Evolutionary conservation across 2,888 invertebrate species (phyloP), one percentile per base, ranked within the genome.

Genomic region (Oscheius onirici): DNA sequence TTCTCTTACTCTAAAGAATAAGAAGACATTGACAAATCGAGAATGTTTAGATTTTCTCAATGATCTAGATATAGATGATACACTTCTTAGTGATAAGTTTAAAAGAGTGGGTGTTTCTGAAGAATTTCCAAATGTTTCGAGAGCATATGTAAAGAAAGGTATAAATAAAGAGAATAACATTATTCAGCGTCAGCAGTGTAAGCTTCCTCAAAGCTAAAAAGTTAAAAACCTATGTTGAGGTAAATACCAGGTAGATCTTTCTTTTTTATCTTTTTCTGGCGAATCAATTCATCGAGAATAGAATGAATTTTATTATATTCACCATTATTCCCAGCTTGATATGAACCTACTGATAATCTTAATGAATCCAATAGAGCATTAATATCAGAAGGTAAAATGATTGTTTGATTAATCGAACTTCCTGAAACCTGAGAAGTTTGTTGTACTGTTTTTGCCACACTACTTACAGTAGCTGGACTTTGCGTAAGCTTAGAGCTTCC

Each of bases 241-340:
- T 69, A 60, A 49, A 69, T 69, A 46, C n/a, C 26, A 20, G 20
- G 24, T 49, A 69, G 51, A 34, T 68, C 68, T 68, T 55, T 68
- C 68, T 68, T 68, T 68, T 69, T 69, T 69, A 57, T 57, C 28
- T 57, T 71, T 28, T 57, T 57, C 57, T 43, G n/a, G n/a, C 71
- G 60, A 20, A 75, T n/a, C 51, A 77, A 51, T 72, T 76, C 75
- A 72, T 77, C 75, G 69, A 77, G 69, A 5, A 77, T 77, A 40
- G 74, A 2, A 49, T 77, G 74, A 70, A 78, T 78, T 54, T 78
- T 78, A 24, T 78, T 78, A 34, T 61, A 78, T 71, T 78, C 78
- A 17, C 55, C 58, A 57, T 72, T 78, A 73, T 78, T 78, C 11
- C 78, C 78, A 73, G 75, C 76, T 77, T 76, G 75, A 77, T 77